A percentile compares a stretch with the other conserved stretches of the same genome.
These are phyloP conservation scores for Eufriesea mexicana DNA, from an alignment of 1,140 invertebrate species.

Conservation along the genomic window DNA sequence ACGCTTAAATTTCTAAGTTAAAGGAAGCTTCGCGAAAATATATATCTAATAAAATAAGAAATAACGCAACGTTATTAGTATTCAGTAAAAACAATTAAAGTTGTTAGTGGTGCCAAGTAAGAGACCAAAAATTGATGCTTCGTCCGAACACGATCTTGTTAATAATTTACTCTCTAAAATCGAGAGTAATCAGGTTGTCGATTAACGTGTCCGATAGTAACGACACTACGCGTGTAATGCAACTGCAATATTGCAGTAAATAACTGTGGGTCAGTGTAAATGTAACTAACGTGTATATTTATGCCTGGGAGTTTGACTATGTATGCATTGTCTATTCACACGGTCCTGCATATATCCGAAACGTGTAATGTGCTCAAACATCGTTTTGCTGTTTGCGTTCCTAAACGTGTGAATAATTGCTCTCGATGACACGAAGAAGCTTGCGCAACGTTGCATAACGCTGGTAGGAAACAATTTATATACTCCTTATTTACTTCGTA, in stretches of 20 bases:
- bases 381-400: neutral
- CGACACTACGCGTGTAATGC: constrained; percentile 51
- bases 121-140: too few species aligned
- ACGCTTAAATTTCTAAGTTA: too few species aligned
- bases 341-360: neutral
- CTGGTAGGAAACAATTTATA: neutral
- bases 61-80: too few species aligned
- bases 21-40: too few species aligned
- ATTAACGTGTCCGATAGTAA: constrained; percentile 55
- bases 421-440: neutral
- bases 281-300: constrained; percentile 44
- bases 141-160: too few species aligned
- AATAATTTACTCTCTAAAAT: neutral
- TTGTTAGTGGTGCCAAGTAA: too few species aligned
- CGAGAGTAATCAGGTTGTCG: constrained; percentile 41
- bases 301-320: constrained; percentile 11
- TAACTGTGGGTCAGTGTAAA: constrained; percentile 29
- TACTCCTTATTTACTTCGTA: neutral
- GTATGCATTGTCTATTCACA: neutral
- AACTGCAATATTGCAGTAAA: constrained; percentile 38
- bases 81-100: too few species aligned
- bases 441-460: neutral
- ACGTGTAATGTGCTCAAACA: neutral
- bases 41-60: too few species aligned
- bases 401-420: constrained; percentile 5